Conservation (phyloP, 2,888 invertebrate genomes). For the Parapristionchus giblindavisi region DNA sequence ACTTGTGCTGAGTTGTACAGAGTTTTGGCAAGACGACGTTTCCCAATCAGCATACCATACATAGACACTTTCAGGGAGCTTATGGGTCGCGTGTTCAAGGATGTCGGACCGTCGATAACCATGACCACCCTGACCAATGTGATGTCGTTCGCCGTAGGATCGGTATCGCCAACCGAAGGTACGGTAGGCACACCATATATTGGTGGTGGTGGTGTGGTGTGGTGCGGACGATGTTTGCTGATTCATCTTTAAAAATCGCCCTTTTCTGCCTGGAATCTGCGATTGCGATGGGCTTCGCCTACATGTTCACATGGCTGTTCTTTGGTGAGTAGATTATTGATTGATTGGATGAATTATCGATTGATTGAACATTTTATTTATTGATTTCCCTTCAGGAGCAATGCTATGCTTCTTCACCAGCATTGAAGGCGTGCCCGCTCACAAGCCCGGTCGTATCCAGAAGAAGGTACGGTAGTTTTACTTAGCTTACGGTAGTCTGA, state of each 20-base stretch:
- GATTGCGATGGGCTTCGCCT: conserved; percentile 65
- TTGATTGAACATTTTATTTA: conserved; percentile 30
- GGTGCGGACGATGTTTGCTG: too few relatives aligned
- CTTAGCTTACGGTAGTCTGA: too few relatives aligned
- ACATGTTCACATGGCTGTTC: conserved; percentile 64
- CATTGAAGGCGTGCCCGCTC: conserved; percentile 6
- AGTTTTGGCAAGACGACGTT: conserved; percentile 12
- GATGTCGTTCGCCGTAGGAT: conserved; percentile 66
- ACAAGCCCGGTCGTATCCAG: conserved; percentile 4
- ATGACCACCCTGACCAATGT: conserved; percentile 69
- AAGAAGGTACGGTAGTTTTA: conserved; percentile 22
- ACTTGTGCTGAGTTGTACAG: background rate
- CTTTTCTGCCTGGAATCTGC: conserved; percentile 67
- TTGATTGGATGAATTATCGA: background rate
- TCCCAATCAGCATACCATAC: background rate
- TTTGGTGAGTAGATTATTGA: conserved; percentile 58
- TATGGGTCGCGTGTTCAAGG: conserved; percentile 35
- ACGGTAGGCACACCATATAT: too few relatives aligned
- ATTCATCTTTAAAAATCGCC: conserved; percentile 67
- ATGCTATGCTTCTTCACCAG: conserved; percentile 40
- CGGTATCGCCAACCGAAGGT: conserved; percentile 65
- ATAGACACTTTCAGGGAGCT: conserved; percentile 32
- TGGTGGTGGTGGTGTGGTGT: too few relatives aligned
- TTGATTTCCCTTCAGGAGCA: conserved; percentile 31
- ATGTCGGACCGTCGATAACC: conserved; percentile 69